Base-by-base conservation (phyloP, 2,888 invertebrate genomes). In the Hermaeophaga mercurialis region DNA sequence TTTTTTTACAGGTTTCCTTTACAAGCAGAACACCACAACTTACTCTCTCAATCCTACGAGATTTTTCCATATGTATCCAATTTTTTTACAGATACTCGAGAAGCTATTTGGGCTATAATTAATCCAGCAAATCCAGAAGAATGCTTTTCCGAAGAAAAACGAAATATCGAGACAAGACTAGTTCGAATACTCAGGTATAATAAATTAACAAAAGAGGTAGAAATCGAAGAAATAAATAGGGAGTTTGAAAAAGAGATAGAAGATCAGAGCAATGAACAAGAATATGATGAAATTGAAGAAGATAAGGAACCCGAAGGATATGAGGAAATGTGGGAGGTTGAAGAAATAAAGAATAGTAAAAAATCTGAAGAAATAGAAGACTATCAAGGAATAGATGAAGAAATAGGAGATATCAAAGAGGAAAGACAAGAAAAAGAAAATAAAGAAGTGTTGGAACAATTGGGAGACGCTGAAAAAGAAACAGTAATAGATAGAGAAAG, bases 41-140 rank as follows among this genome's bases (percentile, higher is more conserved):
- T 77, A 7, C 53, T 77, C 26, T 63, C 64, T 0, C 77, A 77
- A 59, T 75, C 76, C 0, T 75, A 69, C 53, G 64, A 71, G 43
- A 56, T 45, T 3, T 61, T 76, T 24, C 74, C 76, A 1, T 72
- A 70, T 52, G 74, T 76, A 19, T 67, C 74, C 1, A 69, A 72
- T 41, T 59, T 78, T 15, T 71, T 74, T 38, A 67, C 68, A 2
- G 74, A 70, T 46, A 65, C 71, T 3, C 71, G 73, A 24, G 66
- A 70, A 45, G 66, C 65, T 12, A 63, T 76, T 46, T 75, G 73
- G 71, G 75, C 75, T 0, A 53, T 76, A n/a, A 67, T 70, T 1
- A 76, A 75, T 66, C 67, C 70, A 4, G 39, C 56, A 4, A 56
- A 41, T 47, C 68, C 68, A 8, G 31, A 63, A 15, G 55, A 62